These are phyloP conservation scores for Hydrolagus colliei DNA, from an alignment of 2,797 vertebrate species.

Conservation along the genomic window DNA sequence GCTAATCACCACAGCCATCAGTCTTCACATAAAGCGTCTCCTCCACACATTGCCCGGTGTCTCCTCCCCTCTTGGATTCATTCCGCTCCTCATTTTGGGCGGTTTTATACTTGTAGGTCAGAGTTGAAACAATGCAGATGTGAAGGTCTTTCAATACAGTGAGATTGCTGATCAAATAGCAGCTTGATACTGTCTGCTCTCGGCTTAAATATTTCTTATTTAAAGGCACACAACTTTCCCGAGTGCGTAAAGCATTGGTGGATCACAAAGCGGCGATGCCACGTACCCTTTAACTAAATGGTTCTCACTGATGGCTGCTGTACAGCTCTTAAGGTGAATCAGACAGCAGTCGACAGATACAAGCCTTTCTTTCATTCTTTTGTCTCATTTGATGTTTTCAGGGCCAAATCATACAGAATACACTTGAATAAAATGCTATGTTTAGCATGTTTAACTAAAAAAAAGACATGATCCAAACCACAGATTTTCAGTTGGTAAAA, in stretches of 20 bases:
- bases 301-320: no score
- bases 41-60: neutral
- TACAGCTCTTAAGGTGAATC: no score
- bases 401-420: no score
- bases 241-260: neutral
- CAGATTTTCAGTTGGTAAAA: no score
- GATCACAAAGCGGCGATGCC: neutral
- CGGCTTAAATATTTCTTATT: neutral
- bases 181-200: neutral
- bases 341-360: no score
- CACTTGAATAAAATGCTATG: no score
- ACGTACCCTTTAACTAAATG: neutral
- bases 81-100: neutral
- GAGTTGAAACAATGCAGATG: neutral
- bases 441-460: no score
- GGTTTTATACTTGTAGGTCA: constrained; percentile 9
- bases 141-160: neutral
- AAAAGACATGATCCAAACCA: no score
- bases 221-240: neutral
- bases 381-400: no score
- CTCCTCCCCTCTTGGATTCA: neutral
- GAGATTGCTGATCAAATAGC: neutral
- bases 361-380: no score
- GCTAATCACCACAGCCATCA: neutral
- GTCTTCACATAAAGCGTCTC: neutral